Conservation (phyloP, 2,113 vertebrate genomes). For the Anhinga rufa region DNA sequence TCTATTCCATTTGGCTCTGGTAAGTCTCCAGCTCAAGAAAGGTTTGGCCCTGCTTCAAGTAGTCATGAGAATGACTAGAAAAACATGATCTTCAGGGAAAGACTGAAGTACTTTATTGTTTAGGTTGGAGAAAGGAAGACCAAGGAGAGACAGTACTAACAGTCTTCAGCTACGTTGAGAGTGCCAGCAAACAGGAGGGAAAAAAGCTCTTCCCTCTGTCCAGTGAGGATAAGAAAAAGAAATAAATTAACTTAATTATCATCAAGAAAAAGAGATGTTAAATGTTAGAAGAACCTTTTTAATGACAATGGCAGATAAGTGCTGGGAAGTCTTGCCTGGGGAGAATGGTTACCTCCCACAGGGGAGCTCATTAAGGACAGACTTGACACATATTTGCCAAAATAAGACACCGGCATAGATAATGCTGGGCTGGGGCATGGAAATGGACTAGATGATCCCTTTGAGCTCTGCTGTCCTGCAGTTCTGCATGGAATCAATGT, state of each 20-base stretch:
- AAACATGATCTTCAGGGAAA: background rate
- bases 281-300: background rate
- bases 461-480: background rate
- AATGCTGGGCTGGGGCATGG: background rate
- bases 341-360: background rate
- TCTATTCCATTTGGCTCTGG: background rate
- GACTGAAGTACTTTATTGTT: background rate
- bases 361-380: fast-evolving
- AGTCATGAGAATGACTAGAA: background rate
- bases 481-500: background rate
- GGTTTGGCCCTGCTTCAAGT: background rate
- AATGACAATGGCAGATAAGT: background rate
- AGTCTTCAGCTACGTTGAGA: background rate
- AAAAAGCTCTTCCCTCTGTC: background rate
- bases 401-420: background rate
- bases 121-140: background rate
- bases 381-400: background rate
- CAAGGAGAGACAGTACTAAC: background rate
- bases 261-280: background rate
- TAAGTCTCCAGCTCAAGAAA: background rate
- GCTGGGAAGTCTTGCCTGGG: background rate
- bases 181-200: background rate
- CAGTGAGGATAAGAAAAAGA: background rate
- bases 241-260: background rate
- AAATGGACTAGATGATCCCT: background rate